These are phyloP conservation scores for Acanthisitta chloris DNA, from an alignment of 2,113 vertebrate genomes.

Conservation along the genomic window DNA sequence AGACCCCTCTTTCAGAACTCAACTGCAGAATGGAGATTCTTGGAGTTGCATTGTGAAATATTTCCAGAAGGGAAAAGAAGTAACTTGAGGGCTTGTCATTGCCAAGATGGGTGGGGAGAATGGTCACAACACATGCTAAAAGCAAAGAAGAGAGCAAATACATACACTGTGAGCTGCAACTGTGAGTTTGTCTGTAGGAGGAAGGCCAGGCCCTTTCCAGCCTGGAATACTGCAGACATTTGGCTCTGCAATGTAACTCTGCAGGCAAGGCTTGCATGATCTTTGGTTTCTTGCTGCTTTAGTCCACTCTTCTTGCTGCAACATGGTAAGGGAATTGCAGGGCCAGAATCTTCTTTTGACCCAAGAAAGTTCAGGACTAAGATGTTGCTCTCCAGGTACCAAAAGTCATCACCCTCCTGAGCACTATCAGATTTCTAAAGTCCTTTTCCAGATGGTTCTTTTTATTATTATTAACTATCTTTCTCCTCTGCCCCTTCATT, in stretches of 20 bases:
- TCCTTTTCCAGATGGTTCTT: background rate
- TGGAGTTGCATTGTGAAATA: background rate
- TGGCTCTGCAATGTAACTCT: background rate
- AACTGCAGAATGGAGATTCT: background rate
- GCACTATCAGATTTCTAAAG: background rate
- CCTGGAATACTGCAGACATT: background rate
- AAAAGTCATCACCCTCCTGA: background rate
- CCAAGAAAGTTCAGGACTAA: background rate
- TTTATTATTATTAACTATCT: background rate
- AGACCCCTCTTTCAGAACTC: background rate
- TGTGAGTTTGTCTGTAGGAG: background rate
- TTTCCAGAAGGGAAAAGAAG: background rate
- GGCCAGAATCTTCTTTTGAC: background rate
- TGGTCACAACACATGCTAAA: background rate
- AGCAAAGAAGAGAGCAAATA: background rate
- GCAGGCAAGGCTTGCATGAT: fast-evolving
- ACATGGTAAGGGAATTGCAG: background rate
- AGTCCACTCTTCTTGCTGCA: background rate
- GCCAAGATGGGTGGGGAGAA: background rate
- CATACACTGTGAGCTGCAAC: background rate
- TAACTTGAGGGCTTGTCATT: background rate
- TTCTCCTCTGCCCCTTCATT: background rate
- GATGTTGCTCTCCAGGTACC: background rate
- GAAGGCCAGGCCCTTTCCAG: background rate
- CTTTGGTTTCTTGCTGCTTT: background rate